Evolutionary conservation across 2,888 invertebrate genomes (phyloP).

Genomic region (Octonoba sinensis): DNA sequence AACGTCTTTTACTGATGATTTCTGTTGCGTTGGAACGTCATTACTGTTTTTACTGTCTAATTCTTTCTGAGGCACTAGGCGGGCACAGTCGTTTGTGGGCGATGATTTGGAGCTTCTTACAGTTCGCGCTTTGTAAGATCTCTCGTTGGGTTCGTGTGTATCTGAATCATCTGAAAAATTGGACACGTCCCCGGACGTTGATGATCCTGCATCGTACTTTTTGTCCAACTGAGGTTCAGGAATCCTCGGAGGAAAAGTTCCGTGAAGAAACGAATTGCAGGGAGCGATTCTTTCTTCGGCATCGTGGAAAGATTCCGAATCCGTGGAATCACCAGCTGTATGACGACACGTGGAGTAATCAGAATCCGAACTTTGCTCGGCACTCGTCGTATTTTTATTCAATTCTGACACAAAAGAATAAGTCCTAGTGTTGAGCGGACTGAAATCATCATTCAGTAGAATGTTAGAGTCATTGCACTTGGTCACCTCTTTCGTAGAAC

Average conservation of each 20-base stretch:
- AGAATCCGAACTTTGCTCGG: slow-evolving; percentile 54
- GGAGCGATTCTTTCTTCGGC: slow-evolving; percentile 36
- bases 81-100: background rate
- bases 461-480: background rate
- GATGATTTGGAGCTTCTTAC: slow-evolving; percentile 7
- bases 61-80: background rate
- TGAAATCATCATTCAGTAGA: slow-evolving; percentile 21
- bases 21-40: too few species aligned
- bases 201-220: slow-evolving; percentile 48
- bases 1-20: too few species aligned
- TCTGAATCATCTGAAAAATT: slow-evolving; percentile 60
- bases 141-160: slow-evolving; percentile 14
- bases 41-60: background rate
- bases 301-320: slow-evolving; percentile 58
- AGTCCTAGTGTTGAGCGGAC: slow-evolving; percentile 39
- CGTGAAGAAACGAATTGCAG: slow-evolving; percentile 49
- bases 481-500: background rate
- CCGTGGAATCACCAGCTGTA: slow-evolving; percentile 54
- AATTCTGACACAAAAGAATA: slow-evolving; percentile 50
- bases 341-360: slow-evolving; percentile 53
- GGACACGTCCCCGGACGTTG: slow-evolving; percentile 49
- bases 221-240: slow-evolving; percentile 22
- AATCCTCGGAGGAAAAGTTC: slow-evolving; percentile 13
- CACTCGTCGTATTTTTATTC: slow-evolving; percentile 21
- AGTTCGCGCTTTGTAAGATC: slow-evolving; percentile 23